Evolutionary conservation across 2,888 invertebrate genomes (phyloP).

Genomic region (Syrista parreyssii): DNA sequence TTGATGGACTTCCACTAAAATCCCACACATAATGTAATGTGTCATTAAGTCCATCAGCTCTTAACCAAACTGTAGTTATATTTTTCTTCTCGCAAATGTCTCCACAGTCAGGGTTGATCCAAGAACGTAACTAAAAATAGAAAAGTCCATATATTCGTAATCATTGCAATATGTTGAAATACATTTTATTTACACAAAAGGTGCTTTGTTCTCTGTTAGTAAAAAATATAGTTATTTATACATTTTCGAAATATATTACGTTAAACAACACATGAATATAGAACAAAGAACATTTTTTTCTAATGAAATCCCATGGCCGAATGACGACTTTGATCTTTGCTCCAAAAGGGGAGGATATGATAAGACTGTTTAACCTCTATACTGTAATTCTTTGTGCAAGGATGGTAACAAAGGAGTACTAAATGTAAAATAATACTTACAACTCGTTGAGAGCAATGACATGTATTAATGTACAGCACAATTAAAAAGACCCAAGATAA

Average conservation of each 20-base stretch:
- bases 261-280: not conserved
- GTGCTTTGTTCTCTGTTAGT: not conserved
- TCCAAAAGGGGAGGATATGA: not conserved
- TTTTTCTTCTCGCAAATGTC: slow-evolving; percentile 53
- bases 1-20: slow-evolving; percentile 72
- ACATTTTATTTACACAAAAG: not conserved
- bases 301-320: not conserved
- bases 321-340: not conserved
- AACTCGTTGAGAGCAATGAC: not conserved
- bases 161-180: not conserved
- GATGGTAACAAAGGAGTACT: not conserved
- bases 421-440: not conserved
- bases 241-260: not conserved
- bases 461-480: not conserved
- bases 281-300: not conserved
- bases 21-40: slow-evolving; percentile 77
- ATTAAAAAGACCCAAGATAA: not conserved
- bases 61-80: slow-evolving; percentile 68
- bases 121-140: slow-evolving; percentile 49
- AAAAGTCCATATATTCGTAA: not conserved
- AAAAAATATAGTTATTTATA: not conserved
- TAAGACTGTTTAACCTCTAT: not conserved
- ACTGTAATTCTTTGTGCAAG: not conserved
- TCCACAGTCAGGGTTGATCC: slow-evolving; percentile 59
- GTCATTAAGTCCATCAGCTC: slow-evolving; percentile 71